Conservation (phyloP, 2,888 invertebrate genomes). For the Drosophila cyrtoloma region DNA sequence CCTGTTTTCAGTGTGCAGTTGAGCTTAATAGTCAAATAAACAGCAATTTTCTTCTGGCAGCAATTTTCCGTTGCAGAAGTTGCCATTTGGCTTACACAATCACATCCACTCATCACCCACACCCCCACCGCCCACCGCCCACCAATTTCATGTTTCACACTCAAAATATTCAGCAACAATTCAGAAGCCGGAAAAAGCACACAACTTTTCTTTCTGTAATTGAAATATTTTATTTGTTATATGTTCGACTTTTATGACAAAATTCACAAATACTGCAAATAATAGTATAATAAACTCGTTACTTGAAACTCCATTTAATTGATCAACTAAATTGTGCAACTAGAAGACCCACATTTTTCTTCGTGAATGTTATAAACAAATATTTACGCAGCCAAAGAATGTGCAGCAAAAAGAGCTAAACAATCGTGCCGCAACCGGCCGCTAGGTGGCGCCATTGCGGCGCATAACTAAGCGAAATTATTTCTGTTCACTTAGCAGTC, state of each 20-base stretch:
- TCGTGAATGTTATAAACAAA: not conserved
- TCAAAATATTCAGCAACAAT: constrained; percentile 9
- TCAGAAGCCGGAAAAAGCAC: constrained; percentile 8
- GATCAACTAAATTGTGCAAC: not conserved
- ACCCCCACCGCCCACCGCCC: not conserved
- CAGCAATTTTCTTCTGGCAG: constrained; percentile 68
- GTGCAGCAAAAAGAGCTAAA: constrained; percentile 26
- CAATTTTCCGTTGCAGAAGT: constrained; percentile 34
- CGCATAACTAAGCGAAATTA: not conserved
- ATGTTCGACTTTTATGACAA: constrained; percentile 25
- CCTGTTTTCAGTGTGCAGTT: constrained; percentile 66
- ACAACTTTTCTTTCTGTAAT: constrained; percentile 45
- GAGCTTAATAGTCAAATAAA: constrained; percentile 78
- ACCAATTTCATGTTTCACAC: constrained; percentile 1
- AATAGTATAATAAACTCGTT: not conserved
- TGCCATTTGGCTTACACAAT: constrained; percentile 45
- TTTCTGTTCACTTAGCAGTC: not conserved
- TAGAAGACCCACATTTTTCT: not conserved
- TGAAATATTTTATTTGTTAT: constrained; percentile 51
- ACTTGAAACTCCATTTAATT: not conserved
- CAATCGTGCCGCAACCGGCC: not conserved
- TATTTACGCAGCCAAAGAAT: constrained; percentile 33
- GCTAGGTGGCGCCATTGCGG: constrained; percentile 53
- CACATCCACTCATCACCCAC: not conserved
- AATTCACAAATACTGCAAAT: not conserved